Evolutionary conservation across 2,888 invertebrate species (phyloP).

Genomic region (Dione vanillae): DNA sequence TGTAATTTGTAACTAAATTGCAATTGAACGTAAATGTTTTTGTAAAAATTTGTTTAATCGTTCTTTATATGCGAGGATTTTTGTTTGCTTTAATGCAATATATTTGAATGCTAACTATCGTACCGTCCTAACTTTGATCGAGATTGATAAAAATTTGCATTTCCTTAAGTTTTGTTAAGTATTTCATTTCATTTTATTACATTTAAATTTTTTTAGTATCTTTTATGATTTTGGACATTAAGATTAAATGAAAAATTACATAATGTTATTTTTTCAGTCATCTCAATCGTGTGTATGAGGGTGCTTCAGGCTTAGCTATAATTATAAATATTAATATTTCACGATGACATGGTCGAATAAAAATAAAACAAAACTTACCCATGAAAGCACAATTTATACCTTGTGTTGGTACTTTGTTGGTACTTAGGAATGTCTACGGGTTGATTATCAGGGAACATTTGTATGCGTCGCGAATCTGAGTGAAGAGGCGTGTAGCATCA

Average conservation of each 20-base stretch:
- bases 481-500: constrained; percentile 66
- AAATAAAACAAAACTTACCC: constrained; percentile 16
- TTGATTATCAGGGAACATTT: constrained; percentile 49
- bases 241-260: no score
- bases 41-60: background rate
- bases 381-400: constrained; percentile 37
- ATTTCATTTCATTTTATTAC: no score
- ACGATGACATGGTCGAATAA: background rate
- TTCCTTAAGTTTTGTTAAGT: no score
- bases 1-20: constrained; percentile 22
- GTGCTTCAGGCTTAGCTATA: background rate
- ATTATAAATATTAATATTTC: background rate
- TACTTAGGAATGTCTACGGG: constrained; percentile 44
- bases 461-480: constrained; percentile 55
- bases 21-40: background rate
- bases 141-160: no score
- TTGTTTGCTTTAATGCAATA: no score
- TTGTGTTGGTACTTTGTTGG: constrained; percentile 31
- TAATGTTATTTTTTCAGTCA: no score
- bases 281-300: background rate
- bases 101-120: no score
- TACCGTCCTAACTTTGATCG: no score
- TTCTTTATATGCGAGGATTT: background rate
- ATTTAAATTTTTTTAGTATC: no score
- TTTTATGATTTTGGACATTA: no score